phyloP scores from a whole-genome alignment of 2,888 invertebrate genomes.

The Cheilosia impressa region DNA sequence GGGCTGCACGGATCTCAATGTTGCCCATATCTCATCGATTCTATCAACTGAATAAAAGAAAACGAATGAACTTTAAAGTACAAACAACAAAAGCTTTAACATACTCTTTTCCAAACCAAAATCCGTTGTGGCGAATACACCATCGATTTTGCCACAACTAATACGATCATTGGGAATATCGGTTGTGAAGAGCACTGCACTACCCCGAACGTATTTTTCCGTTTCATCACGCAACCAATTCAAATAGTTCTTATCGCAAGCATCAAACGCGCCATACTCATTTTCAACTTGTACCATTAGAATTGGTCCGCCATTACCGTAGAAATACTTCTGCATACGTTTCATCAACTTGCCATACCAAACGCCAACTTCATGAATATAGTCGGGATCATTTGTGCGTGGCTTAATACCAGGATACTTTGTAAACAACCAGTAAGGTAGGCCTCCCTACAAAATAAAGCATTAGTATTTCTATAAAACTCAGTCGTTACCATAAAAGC shows the following conservation, averaged over 20 bases:
- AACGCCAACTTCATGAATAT: conserved; percentile 84
- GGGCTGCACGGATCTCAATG: conserved; percentile 85
- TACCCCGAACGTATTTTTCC: conserved; percentile 79
- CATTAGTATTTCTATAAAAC: neutral
- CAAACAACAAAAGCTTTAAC: conserved; percentile 12
- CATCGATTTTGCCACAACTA: conserved; percentile 88
- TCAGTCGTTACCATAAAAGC: neutral
- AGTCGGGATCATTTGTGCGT: conserved; percentile 87
- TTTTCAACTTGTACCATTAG: conserved; percentile 95
- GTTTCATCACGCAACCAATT: conserved; percentile 88
- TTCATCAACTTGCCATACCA: conserved; percentile 85
- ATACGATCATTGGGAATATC: conserved; percentile 87
- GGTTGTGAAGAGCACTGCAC: conserved; percentile 90
- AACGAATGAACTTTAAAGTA: neutral
- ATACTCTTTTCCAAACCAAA: conserved; percentile 86
- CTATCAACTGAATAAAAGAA: conserved; percentile 77
- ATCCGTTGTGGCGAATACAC: conserved; percentile 91
- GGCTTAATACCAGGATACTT: conserved; percentile 86
- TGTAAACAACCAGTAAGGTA: conserved; percentile 89
- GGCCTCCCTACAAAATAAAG: conserved; percentile 87
- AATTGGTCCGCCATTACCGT: conserved; percentile 91
- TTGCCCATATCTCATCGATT: conserved; percentile 83
- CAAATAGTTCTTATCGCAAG: conserved; percentile 89
- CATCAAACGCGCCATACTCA: conserved; percentile 92
- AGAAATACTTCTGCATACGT: conserved; percentile 83